Evolutionary conservation across 2,888 invertebrate genomes (phyloP), one percentile per base, ranked within the genome.

Genomic region (Drosophila diplacantha): DNA sequence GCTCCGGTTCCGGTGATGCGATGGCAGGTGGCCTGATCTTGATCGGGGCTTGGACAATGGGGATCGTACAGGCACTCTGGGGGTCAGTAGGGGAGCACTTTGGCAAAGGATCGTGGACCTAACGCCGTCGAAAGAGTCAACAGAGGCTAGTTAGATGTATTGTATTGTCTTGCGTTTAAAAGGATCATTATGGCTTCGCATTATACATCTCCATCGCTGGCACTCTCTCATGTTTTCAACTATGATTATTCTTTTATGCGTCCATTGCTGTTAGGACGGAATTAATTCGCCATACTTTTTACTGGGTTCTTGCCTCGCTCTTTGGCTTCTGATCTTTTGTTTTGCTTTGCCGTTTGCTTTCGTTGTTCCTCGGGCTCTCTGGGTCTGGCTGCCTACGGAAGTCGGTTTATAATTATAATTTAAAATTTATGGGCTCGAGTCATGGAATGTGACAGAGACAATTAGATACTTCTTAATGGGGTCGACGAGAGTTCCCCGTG

Each of bases 11-110:
- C 81, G 83, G 75, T 56, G 69, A 39, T 59, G 18, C 51, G 39
- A 26, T 29, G 69, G 83, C 78, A 78, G 83, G 78, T 78, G 83
- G 81, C 81, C 64, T 83, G 83, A 83, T 83, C 71, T 77, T 72
- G 81, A 58, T 72, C 73, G 68, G 55, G 55, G 55, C 60, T 56
- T 52, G 62, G 46, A 56, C 71, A 73, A 6, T 41, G 26, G 16
- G 32, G 35, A 47, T 44, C 11, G 47, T 16, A 18, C 38, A n/a
- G 49, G n/a, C 18, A 37, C 37, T 26, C 37, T 26, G 41, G 41
- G 44, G 44, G 43, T 29, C 31, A 31, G 16, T 16, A 12, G 11
- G 5, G 14, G 49, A 44, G 2, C 4, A 16, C 18, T 24, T 34
- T 24, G 20, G 22, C 49, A 29, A 9, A 31, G 31, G 24, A 37